A percentile compares a stretch with the other conserved stretches of the same genome.
phyloP scores from a whole-genome alignment of 1,140 invertebrate genomes.

The Acromyrmex heyeri region DNA sequence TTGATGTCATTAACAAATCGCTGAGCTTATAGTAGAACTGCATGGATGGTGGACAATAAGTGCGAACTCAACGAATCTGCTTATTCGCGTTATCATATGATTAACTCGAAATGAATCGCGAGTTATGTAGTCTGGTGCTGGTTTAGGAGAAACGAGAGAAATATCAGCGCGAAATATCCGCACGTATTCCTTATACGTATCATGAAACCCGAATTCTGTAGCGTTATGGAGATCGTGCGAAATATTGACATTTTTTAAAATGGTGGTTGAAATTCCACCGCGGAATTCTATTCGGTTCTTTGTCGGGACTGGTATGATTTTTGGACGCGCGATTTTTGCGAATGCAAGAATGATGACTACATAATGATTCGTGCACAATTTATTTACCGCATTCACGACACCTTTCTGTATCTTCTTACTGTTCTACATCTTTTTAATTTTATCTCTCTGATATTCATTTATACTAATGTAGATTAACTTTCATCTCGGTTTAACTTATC shows the following conservation, averaged over 20 bases:
- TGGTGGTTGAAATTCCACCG: background rate
- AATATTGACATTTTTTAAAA: conserved; percentile 13
- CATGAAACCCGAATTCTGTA: background rate
- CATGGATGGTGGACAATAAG: background rate
- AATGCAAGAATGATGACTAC: background rate
- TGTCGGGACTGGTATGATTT: background rate
- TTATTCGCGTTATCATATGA: background rate
- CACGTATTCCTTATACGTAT: background rate
- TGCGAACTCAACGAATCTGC: background rate
- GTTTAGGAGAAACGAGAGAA: background rate
- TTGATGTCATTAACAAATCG: background rate
- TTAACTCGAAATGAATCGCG: background rate
- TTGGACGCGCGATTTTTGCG: conserved; percentile 2
- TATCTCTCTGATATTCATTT: too few species aligned
- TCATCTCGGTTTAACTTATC: too few species aligned
- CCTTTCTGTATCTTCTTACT: background rate
- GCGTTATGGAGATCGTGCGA: background rate
- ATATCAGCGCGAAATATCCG: background rate
- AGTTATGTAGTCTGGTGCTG: background rate
- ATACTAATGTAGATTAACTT: too few species aligned
- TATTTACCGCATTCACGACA: background rate
- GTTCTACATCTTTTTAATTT: background rate
- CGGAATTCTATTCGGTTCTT: background rate
- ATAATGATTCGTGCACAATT: background rate
- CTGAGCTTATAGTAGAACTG: background rate